Evolutionary conservation across 2,797 vertebrate genomes (phyloP), one percentile per base, ranked within the genome.

Genomic region (Pseudochirops corinnae): DNA sequence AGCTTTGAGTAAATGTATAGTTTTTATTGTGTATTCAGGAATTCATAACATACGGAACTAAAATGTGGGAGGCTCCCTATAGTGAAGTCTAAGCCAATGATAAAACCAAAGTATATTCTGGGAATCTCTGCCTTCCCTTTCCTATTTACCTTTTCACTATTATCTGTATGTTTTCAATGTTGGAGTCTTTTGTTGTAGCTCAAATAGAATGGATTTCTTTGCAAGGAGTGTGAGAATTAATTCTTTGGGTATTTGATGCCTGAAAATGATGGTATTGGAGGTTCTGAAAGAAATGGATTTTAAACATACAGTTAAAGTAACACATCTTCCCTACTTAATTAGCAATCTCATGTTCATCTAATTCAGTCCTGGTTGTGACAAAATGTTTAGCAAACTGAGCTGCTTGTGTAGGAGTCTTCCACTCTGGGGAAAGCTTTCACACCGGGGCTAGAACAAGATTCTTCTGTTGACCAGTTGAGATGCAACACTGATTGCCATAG

Each of bases 141-240:
- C 10, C 55, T 28, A 67, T 91, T 96, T 92, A 92, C 96, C 93
- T 94, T 93, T 93, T 93, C 16, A n/a, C 6, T 93, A 87, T 96
- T 95, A 93, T 52, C 50, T 0, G 82, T 74, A 1, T 55, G 62
- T 60, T 93, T 95, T 97, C 95, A 60, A n/a, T 94, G 93, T 97
- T 21, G 33, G 94, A 90, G 4, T 92, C 58, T 97, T 98, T 97
- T 96, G 93, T 94, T 90, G 39, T 9, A 74, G 55, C 96, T 95
- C 93, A 97, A 55, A 94, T 18, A 52, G 95, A 97, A 97, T 6
- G 57, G 29, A 5, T 90, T 95, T 95, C 56, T 82, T 56, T 94
- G 31, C 90, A 31, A 96, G 55, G 87, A 95, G 12, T 53, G 90
- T 33, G n/a, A 82, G 82, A 93, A 94, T 52, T 93, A 97, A 93